phyloP scores from a whole-genome alignment of 2,888 invertebrate species.

The Phrixothrix hirtus region DNA sequence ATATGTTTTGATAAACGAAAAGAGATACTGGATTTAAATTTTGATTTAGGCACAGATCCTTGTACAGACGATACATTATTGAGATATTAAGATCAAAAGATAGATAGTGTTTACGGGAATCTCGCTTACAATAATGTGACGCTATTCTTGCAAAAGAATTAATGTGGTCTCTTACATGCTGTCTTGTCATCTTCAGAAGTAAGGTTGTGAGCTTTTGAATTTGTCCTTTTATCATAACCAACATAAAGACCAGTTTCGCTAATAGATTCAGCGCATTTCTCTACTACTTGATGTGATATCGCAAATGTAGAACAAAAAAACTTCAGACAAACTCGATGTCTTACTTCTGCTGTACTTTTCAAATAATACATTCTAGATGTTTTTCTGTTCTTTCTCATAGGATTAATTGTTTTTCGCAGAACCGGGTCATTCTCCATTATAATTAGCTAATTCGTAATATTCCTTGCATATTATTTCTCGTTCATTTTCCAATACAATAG shows the following conservation, averaged over 20 bases:
- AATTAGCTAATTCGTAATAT: too few species aligned
- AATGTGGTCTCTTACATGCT: background rate
- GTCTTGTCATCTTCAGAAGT: background rate
- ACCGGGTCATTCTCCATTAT: too few species aligned
- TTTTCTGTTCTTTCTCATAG: too few species aligned
- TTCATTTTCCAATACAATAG: too few species aligned
- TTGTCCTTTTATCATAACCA: slow-evolving; percentile 3
- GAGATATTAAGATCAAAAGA: too few species aligned
- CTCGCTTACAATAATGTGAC: slow-evolving; percentile 1
- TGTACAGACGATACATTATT: too few species aligned
- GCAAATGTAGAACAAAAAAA: slow-evolving; percentile 2
- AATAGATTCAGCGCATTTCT: background rate
- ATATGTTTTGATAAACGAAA: background rate
- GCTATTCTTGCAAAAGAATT: background rate
- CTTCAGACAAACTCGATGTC: background rate
- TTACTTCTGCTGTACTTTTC: too few species aligned
- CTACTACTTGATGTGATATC: background rate
- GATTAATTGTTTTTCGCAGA: too few species aligned
- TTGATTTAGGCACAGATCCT: too few species aligned
- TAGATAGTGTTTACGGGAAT: slow-evolving; percentile 1
- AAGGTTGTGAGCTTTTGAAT: background rate
- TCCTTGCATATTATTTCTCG: too few species aligned
- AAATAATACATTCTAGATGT: too few species aligned
- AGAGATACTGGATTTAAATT: too few species aligned
- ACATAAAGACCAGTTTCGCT: background rate